A percentile compares a stretch with the other conserved stretches of the same genome.
Evolutionary conservation across 2,113 vertebrate genomes (phyloP).

Genomic region (Sander vitreus): DNA sequence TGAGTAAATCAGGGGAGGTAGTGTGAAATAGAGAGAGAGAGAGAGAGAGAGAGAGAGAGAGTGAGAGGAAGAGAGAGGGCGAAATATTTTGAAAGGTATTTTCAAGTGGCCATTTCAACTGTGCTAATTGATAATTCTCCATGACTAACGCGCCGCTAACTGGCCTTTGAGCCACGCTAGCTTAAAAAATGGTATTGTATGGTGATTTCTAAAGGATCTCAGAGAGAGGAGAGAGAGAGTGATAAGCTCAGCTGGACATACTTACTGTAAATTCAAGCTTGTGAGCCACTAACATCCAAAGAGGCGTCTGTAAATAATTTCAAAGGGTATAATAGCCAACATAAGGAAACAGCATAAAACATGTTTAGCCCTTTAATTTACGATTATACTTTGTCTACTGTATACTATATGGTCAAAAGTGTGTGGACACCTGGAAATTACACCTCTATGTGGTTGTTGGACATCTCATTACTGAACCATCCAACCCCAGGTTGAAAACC

Average conservation of each 20-base stretch:
- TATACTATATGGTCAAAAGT: background rate
- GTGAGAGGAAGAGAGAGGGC: constrained; percentile 56
- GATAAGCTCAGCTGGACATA: constrained; percentile 50
- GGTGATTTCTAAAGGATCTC: constrained; percentile 72
- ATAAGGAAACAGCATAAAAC: constrained; percentile 13
- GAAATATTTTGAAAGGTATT: constrained; percentile 75
- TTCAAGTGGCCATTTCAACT: constrained; percentile 82
- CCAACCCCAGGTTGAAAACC: too few species aligned
- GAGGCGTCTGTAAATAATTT: constrained; percentile 49
- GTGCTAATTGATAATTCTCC: constrained; percentile 82
- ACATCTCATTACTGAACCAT: background rate
- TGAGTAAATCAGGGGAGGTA: constrained; percentile 57
- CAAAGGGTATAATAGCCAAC: constrained; percentile 30
- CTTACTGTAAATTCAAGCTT: constrained; percentile 33
- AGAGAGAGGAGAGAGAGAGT: constrained; percentile 38
- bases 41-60: constrained; percentile 7
- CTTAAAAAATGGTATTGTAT: constrained; percentile 71
- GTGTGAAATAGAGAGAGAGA: constrained; percentile 50
- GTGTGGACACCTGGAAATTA: background rate
- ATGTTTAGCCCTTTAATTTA: constrained; percentile 7
- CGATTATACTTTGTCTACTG: background rate
- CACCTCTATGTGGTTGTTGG: background rate
- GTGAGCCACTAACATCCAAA: constrained; percentile 42
- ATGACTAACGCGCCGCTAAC: constrained; percentile 72
- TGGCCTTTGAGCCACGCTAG: constrained; percentile 71